phyloP scores from a whole-genome alignment of 1,140 invertebrate species.

The Dreissena polymorpha region DNA sequence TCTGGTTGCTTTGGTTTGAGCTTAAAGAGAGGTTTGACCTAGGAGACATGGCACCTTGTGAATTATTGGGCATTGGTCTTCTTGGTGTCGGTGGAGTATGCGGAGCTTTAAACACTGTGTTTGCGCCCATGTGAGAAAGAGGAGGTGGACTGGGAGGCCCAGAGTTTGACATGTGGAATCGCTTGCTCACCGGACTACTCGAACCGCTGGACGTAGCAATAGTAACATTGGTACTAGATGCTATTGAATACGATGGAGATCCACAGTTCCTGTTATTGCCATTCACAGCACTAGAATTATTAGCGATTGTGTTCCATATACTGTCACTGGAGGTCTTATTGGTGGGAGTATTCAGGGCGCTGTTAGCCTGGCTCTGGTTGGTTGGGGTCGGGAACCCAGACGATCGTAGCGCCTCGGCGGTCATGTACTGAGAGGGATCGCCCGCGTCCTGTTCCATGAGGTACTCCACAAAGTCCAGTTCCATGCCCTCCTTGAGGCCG shows the following conservation, averaged over 20 bases:
- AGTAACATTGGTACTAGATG: slow-evolving; percentile 66
- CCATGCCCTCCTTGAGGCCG: slow-evolving; percentile 79
- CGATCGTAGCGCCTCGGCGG: slow-evolving; percentile 66
- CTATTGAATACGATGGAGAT: slow-evolving; percentile 62
- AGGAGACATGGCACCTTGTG: slow-evolving; percentile 64
- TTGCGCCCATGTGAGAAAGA: slow-evolving; percentile 43
- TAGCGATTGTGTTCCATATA: slow-evolving; percentile 7
- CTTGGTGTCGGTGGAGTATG: slow-evolving; percentile 67
- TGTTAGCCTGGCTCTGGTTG: slow-evolving; percentile 43
- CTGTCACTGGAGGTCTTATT: slow-evolving; percentile 51
- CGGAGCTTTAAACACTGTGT: slow-evolving; percentile 71
- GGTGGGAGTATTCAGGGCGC: slow-evolving; percentile 55
- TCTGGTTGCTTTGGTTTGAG: slow-evolving; percentile 55
- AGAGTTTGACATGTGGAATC: slow-evolving; percentile 71
- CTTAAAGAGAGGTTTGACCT: slow-evolving; percentile 52
- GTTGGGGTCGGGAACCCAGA: slow-evolving; percentile 48
- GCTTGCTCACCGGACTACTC: slow-evolving; percentile 72
- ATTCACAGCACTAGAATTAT: not conserved
- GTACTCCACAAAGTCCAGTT: slow-evolving; percentile 78
- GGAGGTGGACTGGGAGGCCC: slow-evolving; percentile 67
- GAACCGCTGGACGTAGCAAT: slow-evolving; percentile 68
- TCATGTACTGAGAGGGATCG: slow-evolving; percentile 75
- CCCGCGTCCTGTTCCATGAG: slow-evolving; percentile 75
- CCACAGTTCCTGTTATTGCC: slow-evolving; percentile 55
- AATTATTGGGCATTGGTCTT: slow-evolving; percentile 59